Evolutionary conservation across 1,140 invertebrate species (phyloP).

Genomic region (Laupala kohalensis): DNA sequence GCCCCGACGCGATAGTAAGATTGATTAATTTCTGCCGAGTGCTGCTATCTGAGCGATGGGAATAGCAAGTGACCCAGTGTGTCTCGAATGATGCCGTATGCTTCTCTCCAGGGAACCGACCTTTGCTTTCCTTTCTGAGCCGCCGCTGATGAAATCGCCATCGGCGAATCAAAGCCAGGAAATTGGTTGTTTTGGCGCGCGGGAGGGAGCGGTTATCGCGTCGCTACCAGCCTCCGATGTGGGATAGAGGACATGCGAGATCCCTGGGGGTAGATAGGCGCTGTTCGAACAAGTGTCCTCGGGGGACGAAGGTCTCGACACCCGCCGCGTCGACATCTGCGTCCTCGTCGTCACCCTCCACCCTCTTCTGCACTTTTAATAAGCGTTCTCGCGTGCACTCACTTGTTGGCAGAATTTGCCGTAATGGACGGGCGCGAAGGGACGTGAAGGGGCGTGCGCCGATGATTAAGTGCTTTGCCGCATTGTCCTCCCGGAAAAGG

Average conservation of each 20-base stretch:
- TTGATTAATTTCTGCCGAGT: neutral
- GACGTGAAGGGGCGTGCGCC: neutral
- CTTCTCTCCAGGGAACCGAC: neutral
- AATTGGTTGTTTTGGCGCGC: neutral
- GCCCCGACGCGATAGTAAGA: no score
- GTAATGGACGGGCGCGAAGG: slow-evolving; percentile 4
- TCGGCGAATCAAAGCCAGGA: neutral
- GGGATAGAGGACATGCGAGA: neutral
- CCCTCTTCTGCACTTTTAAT: neutral
- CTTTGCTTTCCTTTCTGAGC: neutral
- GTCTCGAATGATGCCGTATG: neutral
- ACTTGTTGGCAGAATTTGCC: slow-evolving; percentile 3
- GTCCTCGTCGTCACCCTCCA: slow-evolving; percentile 13
- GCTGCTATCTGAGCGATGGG: neutral
- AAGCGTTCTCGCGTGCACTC: neutral
- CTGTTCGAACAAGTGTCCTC: slow-evolving; percentile 5
- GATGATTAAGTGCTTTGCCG: neutral
- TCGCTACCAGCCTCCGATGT: neutral
- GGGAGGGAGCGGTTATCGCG: neutral
- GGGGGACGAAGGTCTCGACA: slow-evolving; percentile 10
- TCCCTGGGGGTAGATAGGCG: neutral
- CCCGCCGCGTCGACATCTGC: slow-evolving; percentile 20
- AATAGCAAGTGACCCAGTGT: neutral
- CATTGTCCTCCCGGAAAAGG: neutral
- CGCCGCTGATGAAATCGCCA: neutral